Percentiles rank a stretch among this genome's conserved stretches.
Evolutionary conservation across 2,113 vertebrate species (phyloP).

Genomic region (Leucopsar rothschildi): DNA sequence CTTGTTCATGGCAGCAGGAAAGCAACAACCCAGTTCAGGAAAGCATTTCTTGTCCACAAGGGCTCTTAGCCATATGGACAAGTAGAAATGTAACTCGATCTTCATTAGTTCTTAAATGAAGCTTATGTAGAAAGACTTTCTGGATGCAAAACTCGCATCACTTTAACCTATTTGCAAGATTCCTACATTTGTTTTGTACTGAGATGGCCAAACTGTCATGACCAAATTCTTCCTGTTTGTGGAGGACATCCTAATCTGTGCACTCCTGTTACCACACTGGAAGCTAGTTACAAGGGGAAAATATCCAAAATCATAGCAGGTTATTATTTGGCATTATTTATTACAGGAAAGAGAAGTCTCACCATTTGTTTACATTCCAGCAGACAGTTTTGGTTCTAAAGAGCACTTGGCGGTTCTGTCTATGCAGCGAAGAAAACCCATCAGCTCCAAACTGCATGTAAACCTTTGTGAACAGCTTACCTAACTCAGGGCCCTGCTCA

Average conservation of each 20-base stretch:
- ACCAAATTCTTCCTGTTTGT: constrained; percentile 20
- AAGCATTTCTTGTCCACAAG: neutral
- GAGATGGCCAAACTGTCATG: constrained; percentile 21
- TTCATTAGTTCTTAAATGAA: neutral
- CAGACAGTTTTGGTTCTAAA: neutral
- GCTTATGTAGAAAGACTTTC: neutral
- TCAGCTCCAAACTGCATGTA: neutral
- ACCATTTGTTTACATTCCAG: constrained; percentile 48
- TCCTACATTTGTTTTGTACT: constrained; percentile 11
- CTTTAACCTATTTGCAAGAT: neutral
- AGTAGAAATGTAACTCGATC: neutral
- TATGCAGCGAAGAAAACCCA: neutral
- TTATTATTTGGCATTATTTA: neutral
- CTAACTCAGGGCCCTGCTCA: constrained; percentile 27
- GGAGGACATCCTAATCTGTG: neutral
- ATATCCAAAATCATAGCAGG: neutral
- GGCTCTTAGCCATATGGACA: neutral
- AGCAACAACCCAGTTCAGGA: neutral
- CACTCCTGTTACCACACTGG: neutral
- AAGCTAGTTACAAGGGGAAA: constrained; percentile 58
- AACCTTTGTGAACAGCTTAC: neutral
- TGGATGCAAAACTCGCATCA: neutral
- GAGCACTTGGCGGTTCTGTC: neutral
- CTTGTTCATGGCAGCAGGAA: neutral
- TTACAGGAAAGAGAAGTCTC: neutral